Evolutionary conservation across 1,140 invertebrate genomes (phyloP).

Genomic region (Acromyrmex echinatior): DNA sequence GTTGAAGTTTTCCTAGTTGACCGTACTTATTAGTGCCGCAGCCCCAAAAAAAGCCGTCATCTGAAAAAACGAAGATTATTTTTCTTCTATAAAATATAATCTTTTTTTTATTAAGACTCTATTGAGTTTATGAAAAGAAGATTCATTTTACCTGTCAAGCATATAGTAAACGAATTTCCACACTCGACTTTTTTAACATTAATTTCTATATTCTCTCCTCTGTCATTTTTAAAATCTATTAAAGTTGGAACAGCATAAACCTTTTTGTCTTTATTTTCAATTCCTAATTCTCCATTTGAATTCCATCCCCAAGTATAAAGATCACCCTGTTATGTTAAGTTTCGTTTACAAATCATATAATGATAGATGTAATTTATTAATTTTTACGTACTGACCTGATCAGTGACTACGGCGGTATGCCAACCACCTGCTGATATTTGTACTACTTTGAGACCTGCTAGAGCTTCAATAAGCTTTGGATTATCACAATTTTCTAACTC

Average conservation of each 20-base stretch:
- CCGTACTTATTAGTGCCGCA: constrained; percentile 92
- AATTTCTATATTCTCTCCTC: constrained; percentile 82
- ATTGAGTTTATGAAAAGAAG: neutral
- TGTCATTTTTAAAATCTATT: constrained; percentile 87
- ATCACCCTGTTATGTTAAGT: constrained; percentile 88
- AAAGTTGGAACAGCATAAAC: constrained; percentile 86
- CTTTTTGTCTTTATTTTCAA: constrained; percentile 85
- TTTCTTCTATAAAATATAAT: neutral
- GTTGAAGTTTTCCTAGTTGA: constrained; percentile 88
- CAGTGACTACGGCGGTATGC: constrained; percentile 93
- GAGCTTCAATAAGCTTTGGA: constrained; percentile 90
- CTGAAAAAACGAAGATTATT: constrained; percentile 72
- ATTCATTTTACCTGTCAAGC: constrained; percentile 85
- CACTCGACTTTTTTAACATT: constrained; percentile 89
- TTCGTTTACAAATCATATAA: constrained; percentile 14
- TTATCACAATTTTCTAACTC: constrained; percentile 88
- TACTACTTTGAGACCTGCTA: constrained; percentile 90
- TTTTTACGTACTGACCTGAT: constrained; percentile 79
- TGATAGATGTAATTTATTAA: neutral
- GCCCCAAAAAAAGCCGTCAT: constrained; percentile 89
- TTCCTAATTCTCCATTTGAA: constrained; percentile 93
- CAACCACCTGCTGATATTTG: constrained; percentile 93
- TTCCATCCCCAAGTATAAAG: constrained; percentile 98
- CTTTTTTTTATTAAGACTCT: too few species aligned
- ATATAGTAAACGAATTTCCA: constrained; percentile 90